A percentile compares a stretch with the other conserved stretches of the same genome.
Evolutionary conservation across 2,888 invertebrate species (phyloP).

Genomic region (Parnassius orleans): DNA sequence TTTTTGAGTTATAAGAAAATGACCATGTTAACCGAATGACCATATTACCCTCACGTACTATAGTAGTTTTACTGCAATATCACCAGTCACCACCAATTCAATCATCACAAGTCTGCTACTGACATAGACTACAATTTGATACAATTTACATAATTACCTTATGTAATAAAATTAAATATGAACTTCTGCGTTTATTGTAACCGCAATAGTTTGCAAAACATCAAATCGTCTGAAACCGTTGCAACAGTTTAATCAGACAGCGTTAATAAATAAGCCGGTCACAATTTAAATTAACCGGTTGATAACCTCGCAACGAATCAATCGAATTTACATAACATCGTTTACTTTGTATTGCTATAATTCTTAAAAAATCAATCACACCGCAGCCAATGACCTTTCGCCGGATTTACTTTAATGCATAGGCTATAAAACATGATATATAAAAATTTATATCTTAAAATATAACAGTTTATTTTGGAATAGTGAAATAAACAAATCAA

Average conservation of each 20-base stretch:
- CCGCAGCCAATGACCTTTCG: constrained; percentile 12
- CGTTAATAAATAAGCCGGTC: constrained; percentile 10
- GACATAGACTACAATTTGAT: no score
- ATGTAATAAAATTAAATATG: not conserved
- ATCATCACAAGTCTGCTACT: no score
- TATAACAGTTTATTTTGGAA: no score
- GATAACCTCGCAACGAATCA: constrained; percentile 5
- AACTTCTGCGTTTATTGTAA: not conserved
- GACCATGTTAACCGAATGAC: no score
- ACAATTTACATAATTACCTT: no score
- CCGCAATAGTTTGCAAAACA: constrained; percentile 7
- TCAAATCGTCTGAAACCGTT: constrained; percentile 4
- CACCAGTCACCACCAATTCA: no score
- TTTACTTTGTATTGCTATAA: constrained; percentile 6
- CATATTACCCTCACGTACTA: no score
- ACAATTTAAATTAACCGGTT: not conserved
- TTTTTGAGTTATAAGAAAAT: no score
- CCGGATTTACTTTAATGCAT: not conserved
- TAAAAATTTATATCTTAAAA: no score
- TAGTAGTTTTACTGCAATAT: no score
- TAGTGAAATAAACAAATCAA: no score
- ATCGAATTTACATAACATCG: constrained; percentile 15
- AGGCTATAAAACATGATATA: no score
- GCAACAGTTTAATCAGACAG: not conserved
- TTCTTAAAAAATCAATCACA: constrained; percentile 7